Evolutionary conservation across 1,140 invertebrate genomes (phyloP).

Genomic region (Drosophila varians): DNA sequence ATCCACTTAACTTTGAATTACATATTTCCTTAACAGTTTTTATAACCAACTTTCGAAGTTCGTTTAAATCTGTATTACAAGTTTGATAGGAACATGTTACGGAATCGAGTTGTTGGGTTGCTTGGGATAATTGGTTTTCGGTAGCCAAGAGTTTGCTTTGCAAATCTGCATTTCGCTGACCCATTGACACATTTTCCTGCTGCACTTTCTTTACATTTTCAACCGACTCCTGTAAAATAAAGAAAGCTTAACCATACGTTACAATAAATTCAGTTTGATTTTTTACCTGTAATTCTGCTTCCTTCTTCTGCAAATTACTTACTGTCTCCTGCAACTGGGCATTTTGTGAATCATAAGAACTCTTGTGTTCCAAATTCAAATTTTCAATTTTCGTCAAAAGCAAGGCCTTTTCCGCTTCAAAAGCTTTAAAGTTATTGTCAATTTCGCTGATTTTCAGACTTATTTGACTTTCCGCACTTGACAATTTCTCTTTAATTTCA

Average conservation of each 20-base stretch:
- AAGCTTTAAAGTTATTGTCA: slow-evolving; percentile 7
- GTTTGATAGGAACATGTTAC: slow-evolving; percentile 31
- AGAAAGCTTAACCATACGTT: no score
- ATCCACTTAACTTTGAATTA: slow-evolving; percentile 49
- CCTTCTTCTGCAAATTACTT: slow-evolving; percentile 25
- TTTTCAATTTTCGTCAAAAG: slow-evolving; percentile 21
- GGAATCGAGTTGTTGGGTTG: slow-evolving; percentile 36
- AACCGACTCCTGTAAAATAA: slow-evolving; percentile 23
- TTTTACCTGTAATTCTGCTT: slow-evolving; percentile 33
- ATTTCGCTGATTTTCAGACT: slow-evolving; percentile 11
- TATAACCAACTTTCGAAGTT: slow-evolving; percentile 48
- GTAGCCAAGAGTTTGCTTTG: slow-evolving; percentile 29
- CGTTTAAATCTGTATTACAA: slow-evolving; percentile 28
- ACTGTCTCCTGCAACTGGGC: slow-evolving; percentile 13
- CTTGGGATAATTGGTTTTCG: slow-evolving; percentile 38
- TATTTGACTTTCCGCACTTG: slow-evolving; percentile 11
- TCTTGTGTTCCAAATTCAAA: slow-evolving; percentile 18
- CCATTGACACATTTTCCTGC: slow-evolving; percentile 20
- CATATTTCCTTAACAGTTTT: slow-evolving; percentile 59
- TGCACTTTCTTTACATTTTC: slow-evolving; percentile 18
- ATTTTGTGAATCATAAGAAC: slow-evolving; percentile 1
- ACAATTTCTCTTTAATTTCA: slow-evolving; percentile 2
- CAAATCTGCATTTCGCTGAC: slow-evolving; percentile 25
- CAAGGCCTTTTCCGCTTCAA: slow-evolving; percentile 21
- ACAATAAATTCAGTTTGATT: not conserved